Evolutionary conservation across 2,797 vertebrate species (phyloP).

Genomic region (Echiichthys vipera): DNA sequence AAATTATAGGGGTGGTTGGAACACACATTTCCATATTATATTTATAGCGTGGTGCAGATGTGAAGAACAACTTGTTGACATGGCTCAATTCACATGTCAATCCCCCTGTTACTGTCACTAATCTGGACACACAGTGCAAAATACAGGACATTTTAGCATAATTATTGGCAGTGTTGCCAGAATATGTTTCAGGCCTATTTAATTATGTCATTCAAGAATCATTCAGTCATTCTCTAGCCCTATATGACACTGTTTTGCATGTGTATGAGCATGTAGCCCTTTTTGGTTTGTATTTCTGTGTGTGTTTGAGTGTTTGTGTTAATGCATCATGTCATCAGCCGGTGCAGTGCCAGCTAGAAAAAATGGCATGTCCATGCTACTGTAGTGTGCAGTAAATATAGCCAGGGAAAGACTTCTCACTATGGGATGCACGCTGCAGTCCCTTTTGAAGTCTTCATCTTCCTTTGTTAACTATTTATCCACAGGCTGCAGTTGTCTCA

Average conservation of each 20-base stretch:
- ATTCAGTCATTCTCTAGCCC: background rate
- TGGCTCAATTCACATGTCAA: background rate
- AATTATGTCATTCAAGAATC: too few relatives aligned
- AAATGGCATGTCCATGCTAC: slow-evolving; percentile 13
- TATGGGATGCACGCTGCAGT: background rate
- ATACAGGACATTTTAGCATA: background rate
- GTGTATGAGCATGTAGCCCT: slow-evolving; percentile 8
- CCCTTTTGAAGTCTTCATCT: slow-evolving; percentile 45
- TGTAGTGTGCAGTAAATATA: slow-evolving; percentile 64
- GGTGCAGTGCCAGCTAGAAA: slow-evolving; percentile 14
- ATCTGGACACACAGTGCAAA: background rate
- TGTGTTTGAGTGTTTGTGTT: slow-evolving; percentile 28
- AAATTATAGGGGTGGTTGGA: background rate
- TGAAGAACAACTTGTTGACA: slow-evolving; percentile 15
- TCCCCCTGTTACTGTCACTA: background rate
- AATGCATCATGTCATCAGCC: background rate
- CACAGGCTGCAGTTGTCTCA: slow-evolving; percentile 11
- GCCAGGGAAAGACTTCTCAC: slow-evolving; percentile 23
- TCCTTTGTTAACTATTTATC: slow-evolving; percentile 18
- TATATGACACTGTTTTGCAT: slow-evolving; percentile 10
- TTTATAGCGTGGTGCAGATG: background rate
- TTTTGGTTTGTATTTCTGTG: slow-evolving; percentile 33
- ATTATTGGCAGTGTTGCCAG: background rate
- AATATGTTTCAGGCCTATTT: slow-evolving; percentile 3
- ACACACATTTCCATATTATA: background rate